A percentile compares a stretch with the other conserved stretches of the same genome.
Evolutionary conservation across 2,888 invertebrate genomes (phyloP).

Genomic region (Gandaritis pyraliata): DNA sequence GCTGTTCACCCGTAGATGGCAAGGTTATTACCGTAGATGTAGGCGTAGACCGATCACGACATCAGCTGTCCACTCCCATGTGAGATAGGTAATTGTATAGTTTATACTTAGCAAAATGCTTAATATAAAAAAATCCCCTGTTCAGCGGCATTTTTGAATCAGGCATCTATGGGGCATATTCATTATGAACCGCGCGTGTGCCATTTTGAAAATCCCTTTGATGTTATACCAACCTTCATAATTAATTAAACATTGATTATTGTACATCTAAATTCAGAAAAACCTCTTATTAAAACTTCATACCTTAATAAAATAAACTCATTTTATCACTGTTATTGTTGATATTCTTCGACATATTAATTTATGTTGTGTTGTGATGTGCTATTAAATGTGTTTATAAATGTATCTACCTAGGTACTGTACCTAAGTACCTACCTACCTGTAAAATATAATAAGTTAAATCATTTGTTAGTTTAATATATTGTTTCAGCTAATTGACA

Average conservation of each 20-base stretch:
- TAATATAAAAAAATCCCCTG: constrained; percentile 16
- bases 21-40: constrained; percentile 86
- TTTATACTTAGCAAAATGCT: constrained; percentile 35
- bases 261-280: constrained; percentile 26
- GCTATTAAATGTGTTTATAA: not conserved
- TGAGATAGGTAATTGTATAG: constrained; percentile 47
- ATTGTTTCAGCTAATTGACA: constrained; percentile 56
- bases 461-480: constrained; percentile 41
- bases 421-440: not conserved
- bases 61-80: constrained; percentile 82
- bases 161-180: not conserved
- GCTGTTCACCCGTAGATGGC: constrained; percentile 84
- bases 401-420: not conserved
- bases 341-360: not conserved
- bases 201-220: constrained; percentile 11
- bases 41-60: constrained; percentile 80
- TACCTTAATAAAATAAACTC: not conserved
- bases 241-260: not conserved
- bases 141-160: not conserved
- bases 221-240: not conserved
- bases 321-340: not conserved
- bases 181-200: constrained; percentile 1
- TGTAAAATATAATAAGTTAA: not conserved
- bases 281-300: not conserved
- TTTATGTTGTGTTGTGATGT: not conserved